phyloP scores from a whole-genome alignment of 23 tunicate genomes.

The Styela clava region DNA sequence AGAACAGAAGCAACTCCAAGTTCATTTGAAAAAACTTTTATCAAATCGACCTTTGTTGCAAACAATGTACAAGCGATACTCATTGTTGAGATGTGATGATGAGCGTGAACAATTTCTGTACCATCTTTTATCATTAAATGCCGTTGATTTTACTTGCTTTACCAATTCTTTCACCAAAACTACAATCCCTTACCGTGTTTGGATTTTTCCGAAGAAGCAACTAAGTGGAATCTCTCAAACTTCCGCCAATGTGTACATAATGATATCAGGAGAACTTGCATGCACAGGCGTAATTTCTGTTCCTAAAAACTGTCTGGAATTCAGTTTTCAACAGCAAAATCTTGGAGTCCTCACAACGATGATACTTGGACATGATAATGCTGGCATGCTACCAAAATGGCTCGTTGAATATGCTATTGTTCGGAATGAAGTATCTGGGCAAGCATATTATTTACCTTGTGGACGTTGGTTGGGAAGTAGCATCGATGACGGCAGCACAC shows the following conservation, averaged over 20 bases:
- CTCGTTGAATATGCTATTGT: slow-evolving; percentile 60
- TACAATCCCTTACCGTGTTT: slow-evolving; percentile 66
- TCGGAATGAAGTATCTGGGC: slow-evolving; percentile 81
- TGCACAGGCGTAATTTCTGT: slow-evolving; percentile 53
- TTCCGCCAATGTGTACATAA: slow-evolving; percentile 83
- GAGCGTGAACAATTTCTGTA: slow-evolving; percentile 89
- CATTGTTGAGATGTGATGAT: slow-evolving; percentile 89
- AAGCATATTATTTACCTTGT: slow-evolving; percentile 71
- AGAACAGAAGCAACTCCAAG: slow-evolving; percentile 81
- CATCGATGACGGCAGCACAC: slow-evolving; percentile 77
- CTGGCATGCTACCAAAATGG: slow-evolving; percentile 93
- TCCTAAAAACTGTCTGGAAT: slow-evolving; percentile 65
- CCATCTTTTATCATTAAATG: slow-evolving; percentile 63
- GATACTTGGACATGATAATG: slow-evolving; percentile 89
- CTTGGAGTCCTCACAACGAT: slow-evolving; percentile 80
- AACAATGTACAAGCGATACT: slow-evolving; percentile 89
- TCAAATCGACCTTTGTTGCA: slow-evolving; percentile 48
- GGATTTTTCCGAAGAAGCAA: slow-evolving; percentile 87
- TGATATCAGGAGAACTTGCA: slow-evolving; percentile 62
- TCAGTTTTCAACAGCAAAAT: slow-evolving; percentile 71
- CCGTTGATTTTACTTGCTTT: slow-evolving; percentile 90
- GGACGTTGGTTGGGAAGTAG: slow-evolving; percentile 70
- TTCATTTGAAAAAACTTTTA: slow-evolving; percentile 50
- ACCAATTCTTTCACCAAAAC: slow-evolving; percentile 85
- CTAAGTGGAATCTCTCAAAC: slow-evolving; percentile 71